These are phyloP conservation scores for Prosapia bicincta DNA, from an alignment of 2,888 invertebrate genomes.

Conservation along the genomic window DNA sequence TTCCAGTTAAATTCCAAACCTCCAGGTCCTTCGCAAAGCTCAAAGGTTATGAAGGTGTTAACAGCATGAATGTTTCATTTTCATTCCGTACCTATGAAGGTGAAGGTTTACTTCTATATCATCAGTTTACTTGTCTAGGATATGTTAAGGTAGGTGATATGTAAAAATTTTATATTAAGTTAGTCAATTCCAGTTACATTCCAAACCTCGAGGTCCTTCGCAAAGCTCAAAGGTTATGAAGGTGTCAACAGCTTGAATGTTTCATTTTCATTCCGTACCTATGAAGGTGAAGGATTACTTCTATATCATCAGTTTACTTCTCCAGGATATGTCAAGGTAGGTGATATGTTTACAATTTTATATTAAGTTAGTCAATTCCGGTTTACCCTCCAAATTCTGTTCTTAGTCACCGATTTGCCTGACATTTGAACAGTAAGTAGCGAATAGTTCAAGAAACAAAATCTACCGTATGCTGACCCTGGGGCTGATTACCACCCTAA, in stretches of 20 bases:
- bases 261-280: slow-evolving; percentile 83
- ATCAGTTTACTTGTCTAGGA: slow-evolving; percentile 77
- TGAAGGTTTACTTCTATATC: slow-evolving; percentile 77
- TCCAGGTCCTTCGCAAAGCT: slow-evolving; percentile 74
- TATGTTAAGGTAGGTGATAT: slow-evolving; percentile 64
- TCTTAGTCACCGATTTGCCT: no score
- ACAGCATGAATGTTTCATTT: slow-evolving; percentile 75
- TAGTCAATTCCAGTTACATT: slow-evolving; percentile 86
- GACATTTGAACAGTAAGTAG: no score
- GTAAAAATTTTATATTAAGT: no score
- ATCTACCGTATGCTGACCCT: no score
- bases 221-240: slow-evolving; percentile 78
- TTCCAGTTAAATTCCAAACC: slow-evolving; percentile 83
- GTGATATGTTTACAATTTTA: no score
- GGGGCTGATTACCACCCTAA: no score
- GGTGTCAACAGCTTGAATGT: slow-evolving; percentile 73
- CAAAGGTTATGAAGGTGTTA: slow-evolving; percentile 76
- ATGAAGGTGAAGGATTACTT: slow-evolving; percentile 77
- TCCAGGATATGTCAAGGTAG: slow-evolving; percentile 71
- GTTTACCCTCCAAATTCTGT: no score
- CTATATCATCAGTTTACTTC: slow-evolving; percentile 82
- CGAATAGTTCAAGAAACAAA: no score
- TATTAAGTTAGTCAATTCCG: no score
- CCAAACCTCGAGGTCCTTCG: slow-evolving; percentile 72
- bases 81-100: slow-evolving; percentile 87